Evolutionary conservation across 35 echinoderm and acorn worm genomes (phyloP).

Genomic region (Patiria miniata): DNA sequence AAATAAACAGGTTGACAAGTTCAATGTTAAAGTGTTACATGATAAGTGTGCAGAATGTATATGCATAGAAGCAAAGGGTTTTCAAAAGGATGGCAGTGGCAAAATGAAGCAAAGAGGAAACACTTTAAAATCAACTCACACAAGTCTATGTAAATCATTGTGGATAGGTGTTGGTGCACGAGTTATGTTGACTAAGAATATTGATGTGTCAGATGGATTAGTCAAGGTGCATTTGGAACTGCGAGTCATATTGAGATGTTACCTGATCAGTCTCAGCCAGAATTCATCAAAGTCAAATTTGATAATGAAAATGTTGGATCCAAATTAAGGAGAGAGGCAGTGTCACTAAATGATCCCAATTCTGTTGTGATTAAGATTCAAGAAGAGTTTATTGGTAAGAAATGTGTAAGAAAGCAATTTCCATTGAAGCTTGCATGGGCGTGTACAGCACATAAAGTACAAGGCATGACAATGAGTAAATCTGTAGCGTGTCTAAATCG

Average conservation of each 20-base stretch:
- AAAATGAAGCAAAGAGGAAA: slow-evolving; percentile 20
- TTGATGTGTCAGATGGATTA: slow-evolving; percentile 51
- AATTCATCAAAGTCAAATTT: slow-evolving; percentile 53
- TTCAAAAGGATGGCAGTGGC: neutral
- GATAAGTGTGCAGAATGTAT: slow-evolving; percentile 26
- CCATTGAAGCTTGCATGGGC: slow-evolving; percentile 49
- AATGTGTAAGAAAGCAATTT: slow-evolving; percentile 21
- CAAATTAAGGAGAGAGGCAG: neutral
- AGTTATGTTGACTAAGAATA: too few species aligned
- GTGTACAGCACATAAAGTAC: slow-evolving; percentile 32
- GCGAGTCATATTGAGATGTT: slow-evolving; percentile 22
- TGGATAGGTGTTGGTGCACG: slow-evolving; percentile 47
- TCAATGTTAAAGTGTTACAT: slow-evolving; percentile 31
- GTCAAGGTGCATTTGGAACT: slow-evolving; percentile 51
- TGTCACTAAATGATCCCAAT: neutral
- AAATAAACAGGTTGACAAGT: too few species aligned
- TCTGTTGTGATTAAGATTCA: neutral
- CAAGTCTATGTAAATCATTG: slow-evolving; percentile 1
- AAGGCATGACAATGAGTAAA: slow-evolving; percentile 49
- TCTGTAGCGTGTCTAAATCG: slow-evolving; percentile 29
- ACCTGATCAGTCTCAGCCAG: slow-evolving; percentile 12
- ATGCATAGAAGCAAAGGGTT: slow-evolving; percentile 36
- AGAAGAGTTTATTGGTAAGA: neutral
- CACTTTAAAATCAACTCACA: slow-evolving; percentile 4
- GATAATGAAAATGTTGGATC: slow-evolving; percentile 45